Base-by-base conservation (phyloP, 1,140 invertebrate species). In the Bombus balteatus region DNA sequence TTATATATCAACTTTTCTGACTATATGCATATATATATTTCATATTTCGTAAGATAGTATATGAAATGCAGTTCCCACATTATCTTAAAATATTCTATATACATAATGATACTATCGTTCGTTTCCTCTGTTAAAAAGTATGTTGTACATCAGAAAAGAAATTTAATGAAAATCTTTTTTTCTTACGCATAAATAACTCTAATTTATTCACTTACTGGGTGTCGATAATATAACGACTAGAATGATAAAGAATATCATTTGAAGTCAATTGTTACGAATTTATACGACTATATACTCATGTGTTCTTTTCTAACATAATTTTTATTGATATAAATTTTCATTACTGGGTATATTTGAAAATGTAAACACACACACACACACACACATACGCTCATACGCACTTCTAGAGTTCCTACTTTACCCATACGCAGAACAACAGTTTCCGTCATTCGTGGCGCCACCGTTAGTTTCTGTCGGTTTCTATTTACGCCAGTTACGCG, bases 401-500 rank as follows among this genome's bases (percentile, higher is more conserved):
- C 41, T 22, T 25, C 3, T 6, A 12, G 13, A 1, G 0, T 3
- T 3, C 9, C 10, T n/a, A 12, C 9, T 13, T 39, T 39, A 72
- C 15, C 32, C 4, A 41, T 28, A 4, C 3, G 47, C 15, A 28
- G 13, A n/a, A 9, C 1, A 5, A 9, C 9, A 59, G 53, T 39
- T 65, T 32, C 32, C 18, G 10, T 25, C 1, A 22, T 9, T 5
- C 0, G 15, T 43, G 84, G 84, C 84, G 84, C 84, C 32, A 66
- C 43, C 13, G 70, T 57, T 1, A 22, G 25, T 47, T 85, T 85
- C 77, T 8, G 15, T 12, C 18, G 6, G 13, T 22, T n/a, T 85
- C 43, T 28, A 53, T 62, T 62, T n/a, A 80, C 32, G 32, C 37
- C 68, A 47, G 47, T 47, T 47, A 66, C 68, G 82, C 86, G 79